A percentile compares a stretch with the other conserved stretches of the same genome.
phyloP scores from a whole-genome alignment of 1,140 invertebrate species.

The Lepidostoma basale region DNA sequence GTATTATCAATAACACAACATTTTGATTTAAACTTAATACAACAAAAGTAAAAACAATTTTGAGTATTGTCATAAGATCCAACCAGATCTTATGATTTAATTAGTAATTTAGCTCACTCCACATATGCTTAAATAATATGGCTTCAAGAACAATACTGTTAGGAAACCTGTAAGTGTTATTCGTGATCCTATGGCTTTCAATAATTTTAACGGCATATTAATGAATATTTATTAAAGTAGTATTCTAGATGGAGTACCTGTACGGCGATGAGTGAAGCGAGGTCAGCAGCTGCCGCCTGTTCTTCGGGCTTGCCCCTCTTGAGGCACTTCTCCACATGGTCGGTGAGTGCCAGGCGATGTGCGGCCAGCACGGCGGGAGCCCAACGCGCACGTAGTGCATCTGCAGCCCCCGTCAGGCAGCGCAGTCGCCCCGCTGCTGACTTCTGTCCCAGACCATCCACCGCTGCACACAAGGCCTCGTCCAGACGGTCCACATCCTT shows the following conservation, averaged over 20 bases:
- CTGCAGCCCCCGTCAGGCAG: slow-evolving; percentile 74
- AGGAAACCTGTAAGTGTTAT: no score
- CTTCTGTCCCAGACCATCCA: slow-evolving; percentile 86
- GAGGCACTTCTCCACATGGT: slow-evolving; percentile 78
- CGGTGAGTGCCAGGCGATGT: slow-evolving; percentile 79
- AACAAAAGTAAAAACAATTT: no score
- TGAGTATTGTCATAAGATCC: no score
- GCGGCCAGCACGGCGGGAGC: slow-evolving; percentile 78
- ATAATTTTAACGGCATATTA: no score
- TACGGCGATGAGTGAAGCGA: slow-evolving; percentile 80
- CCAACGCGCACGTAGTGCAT: slow-evolving; percentile 79
- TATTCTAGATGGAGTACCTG: slow-evolving; percentile 75
- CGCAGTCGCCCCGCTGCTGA: slow-evolving; percentile 79
- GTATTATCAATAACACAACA: no score
- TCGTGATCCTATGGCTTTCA: no score
- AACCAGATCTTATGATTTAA: no score
- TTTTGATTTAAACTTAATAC: no score
- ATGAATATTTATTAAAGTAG: no score
- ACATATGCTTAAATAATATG: no score
- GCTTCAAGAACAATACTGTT: no score
- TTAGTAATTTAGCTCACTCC: no score
- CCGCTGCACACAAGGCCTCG: slow-evolving; percentile 83
- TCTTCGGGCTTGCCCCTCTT: slow-evolving; percentile 84
- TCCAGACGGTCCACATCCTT: slow-evolving; percentile 80
- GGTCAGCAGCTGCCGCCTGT: slow-evolving; percentile 76